phyloP scores from a whole-genome alignment of 1,140 invertebrate genomes.

The Carposina sasakii region DNA sequence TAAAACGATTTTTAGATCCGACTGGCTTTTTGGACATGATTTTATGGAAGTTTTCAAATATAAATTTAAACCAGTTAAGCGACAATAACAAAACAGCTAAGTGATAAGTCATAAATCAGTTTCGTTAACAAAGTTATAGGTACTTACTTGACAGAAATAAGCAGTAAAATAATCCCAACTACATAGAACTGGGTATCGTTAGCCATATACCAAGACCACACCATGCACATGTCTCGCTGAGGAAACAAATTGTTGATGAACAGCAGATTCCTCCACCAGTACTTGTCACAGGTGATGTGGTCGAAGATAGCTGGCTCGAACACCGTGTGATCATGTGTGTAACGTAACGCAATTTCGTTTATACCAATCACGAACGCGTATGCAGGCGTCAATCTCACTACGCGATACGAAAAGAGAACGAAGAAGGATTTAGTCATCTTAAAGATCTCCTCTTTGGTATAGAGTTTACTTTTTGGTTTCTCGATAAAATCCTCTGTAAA shows the following conservation, averaged over 20 bases:
- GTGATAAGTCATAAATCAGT: too few species aligned
- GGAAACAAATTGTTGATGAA: slow-evolving; percentile 88
- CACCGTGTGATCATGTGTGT: slow-evolving; percentile 78
- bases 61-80: slow-evolving; percentile 7
- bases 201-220: slow-evolving; percentile 94
- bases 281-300: slow-evolving; percentile 82
- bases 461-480: slow-evolving; percentile 37
- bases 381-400: slow-evolving; percentile 83
- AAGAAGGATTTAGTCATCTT: slow-evolving; percentile 48
- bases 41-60: too few species aligned
- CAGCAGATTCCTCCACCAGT: slow-evolving; percentile 88
- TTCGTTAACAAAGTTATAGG: too few species aligned
- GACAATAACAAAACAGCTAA: not conserved
- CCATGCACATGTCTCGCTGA: slow-evolving; percentile 86
- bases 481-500: slow-evolving; percentile 59
- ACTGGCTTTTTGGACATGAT: too few species aligned
- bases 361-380: slow-evolving; percentile 85
- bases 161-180: slow-evolving; percentile 80
- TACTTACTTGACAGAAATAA: slow-evolving; percentile 83
- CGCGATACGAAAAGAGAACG: slow-evolving; percentile 50
- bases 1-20: too few species aligned
- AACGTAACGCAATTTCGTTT: slow-evolving; percentile 80
- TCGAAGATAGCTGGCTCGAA: slow-evolving; percentile 83
- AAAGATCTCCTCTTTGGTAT: slow-evolving; percentile 37
- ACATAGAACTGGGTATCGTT: slow-evolving; percentile 94